These are phyloP conservation scores for Paracyclopina nana DNA, from an alignment of 1,140 invertebrate genomes.

Conservation along the genomic window DNA sequence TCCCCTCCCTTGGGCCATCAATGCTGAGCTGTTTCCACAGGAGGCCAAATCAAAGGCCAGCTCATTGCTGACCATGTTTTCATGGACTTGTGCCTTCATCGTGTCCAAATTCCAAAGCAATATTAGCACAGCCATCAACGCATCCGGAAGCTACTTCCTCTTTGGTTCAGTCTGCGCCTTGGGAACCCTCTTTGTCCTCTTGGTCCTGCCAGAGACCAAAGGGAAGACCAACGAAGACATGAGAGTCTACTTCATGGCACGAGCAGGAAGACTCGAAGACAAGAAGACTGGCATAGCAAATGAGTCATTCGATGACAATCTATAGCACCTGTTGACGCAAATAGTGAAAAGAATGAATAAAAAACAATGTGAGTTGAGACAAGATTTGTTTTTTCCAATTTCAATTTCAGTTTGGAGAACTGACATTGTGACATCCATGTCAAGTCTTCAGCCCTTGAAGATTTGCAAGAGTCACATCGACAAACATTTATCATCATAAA, in stretches of 20 bases:
- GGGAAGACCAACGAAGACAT: constrained; percentile 68
- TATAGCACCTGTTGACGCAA: no score
- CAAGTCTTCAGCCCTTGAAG: no score
- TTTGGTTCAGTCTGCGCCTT: constrained; percentile 49
- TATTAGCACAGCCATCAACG: constrained; percentile 24
- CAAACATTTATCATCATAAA: no score
- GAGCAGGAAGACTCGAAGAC: no score
- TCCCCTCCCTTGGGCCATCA: constrained; percentile 49
- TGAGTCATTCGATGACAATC: no score
- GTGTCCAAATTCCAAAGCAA: constrained; percentile 50
- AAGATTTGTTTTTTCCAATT: no score
- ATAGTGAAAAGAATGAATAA: no score
- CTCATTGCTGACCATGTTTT: constrained; percentile 47
- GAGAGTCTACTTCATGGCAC: not conserved
- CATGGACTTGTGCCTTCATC: constrained; percentile 56
- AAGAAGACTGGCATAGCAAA: no score
- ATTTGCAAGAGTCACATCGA: no score
- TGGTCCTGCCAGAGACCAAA: constrained; percentile 72
- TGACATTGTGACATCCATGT: no score
- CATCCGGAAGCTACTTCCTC: constrained; percentile 43
- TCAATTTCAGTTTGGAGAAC: no score
- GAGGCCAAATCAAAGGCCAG: constrained; percentile 52
- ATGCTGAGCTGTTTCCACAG: constrained; percentile 56
- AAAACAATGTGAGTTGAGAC: no score
- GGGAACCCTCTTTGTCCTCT: constrained; percentile 47